phyloP scores from a whole-genome alignment of 2,888 invertebrate species.

The Andrena bicolor region DNA sequence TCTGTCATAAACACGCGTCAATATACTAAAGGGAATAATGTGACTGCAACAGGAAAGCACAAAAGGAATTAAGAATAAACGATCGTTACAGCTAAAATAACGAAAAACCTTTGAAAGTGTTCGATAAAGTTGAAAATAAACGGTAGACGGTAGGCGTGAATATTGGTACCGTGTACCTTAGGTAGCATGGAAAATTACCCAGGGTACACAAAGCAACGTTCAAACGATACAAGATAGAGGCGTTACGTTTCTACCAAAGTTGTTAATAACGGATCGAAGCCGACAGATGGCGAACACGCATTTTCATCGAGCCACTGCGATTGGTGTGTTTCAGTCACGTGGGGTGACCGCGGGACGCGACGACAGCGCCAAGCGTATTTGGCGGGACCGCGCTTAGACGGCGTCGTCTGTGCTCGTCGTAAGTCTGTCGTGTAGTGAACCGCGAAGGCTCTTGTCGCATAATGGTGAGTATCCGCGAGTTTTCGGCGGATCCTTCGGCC shows the following conservation, averaged over 20 bases:
- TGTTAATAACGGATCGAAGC: neutral
- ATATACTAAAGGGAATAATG: neutral
- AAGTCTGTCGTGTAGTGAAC: constrained; percentile 77
- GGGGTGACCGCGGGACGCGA: constrained; percentile 77
- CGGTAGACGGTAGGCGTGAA: constrained; percentile 20
- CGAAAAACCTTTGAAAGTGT: neutral
- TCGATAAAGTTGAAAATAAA: constrained; percentile 29
- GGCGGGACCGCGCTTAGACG: constrained; percentile 82
- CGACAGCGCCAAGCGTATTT: constrained; percentile 81
- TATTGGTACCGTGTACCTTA: constrained; percentile 23
- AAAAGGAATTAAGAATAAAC: neutral
- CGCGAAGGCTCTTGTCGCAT: constrained; percentile 76
- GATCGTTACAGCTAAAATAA: neutral
- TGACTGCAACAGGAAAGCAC: no score
- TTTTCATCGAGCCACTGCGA: constrained; percentile 50
- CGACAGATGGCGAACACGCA: constrained; percentile 41
- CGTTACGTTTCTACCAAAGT: neutral
- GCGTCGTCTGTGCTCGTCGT: constrained; percentile 75
- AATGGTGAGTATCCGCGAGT: constrained; percentile 86
- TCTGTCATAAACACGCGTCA: neutral
- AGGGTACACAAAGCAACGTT: constrained; percentile 21
- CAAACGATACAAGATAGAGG: constrained; percentile 51
- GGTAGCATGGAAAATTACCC: constrained; percentile 56
- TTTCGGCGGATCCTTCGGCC: constrained; percentile 80
- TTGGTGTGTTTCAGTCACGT: constrained; percentile 84